These are phyloP conservation scores for Stenoptilia bipunctidactyla DNA, from an alignment of 2,888 invertebrate species.

Conservation along the genomic window DNA sequence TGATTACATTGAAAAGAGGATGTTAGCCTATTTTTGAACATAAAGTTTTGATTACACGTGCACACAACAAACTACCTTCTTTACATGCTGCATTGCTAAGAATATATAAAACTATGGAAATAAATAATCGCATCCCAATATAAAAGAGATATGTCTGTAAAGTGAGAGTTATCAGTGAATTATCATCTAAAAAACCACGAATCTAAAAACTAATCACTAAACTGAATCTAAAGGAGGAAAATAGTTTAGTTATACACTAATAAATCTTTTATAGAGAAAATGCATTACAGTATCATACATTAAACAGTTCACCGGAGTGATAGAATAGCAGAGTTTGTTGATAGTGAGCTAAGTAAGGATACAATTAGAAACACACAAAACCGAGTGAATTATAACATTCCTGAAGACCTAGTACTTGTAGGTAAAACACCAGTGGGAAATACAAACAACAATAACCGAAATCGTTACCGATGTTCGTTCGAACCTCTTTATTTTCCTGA, in stretches of 20 bases:
- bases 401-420: slow-evolving; percentile 63
- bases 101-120: slow-evolving; percentile 34
- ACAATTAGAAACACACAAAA: slow-evolving; percentile 60
- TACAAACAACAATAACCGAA: not conserved
- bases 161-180: slow-evolving; percentile 40
- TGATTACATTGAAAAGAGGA: not conserved
- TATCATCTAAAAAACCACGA: slow-evolving; percentile 30
- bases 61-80: slow-evolving; percentile 48
- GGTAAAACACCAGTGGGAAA: slow-evolving; percentile 52
- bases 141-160: slow-evolving; percentile 38
- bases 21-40: not conserved
- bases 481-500: slow-evolving; percentile 92
- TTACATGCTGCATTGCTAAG: slow-evolving; percentile 56
- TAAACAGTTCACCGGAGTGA: slow-evolving; percentile 12
- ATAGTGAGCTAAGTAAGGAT: slow-evolving; percentile 54
- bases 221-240: slow-evolving; percentile 33
- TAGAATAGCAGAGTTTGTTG: slow-evolving; percentile 48
- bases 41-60: slow-evolving; percentile 37
- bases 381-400: slow-evolving; percentile 57
- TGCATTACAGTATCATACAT: not conserved
- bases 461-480: slow-evolving; percentile 26
- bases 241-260: slow-evolving; percentile 45
- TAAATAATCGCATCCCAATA: slow-evolving; percentile 29
- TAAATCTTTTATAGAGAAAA: slow-evolving; percentile 28
- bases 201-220: slow-evolving; percentile 41